Conservation (phyloP, 2,113 vertebrate species). For the Platycercus adscitus region DNA sequence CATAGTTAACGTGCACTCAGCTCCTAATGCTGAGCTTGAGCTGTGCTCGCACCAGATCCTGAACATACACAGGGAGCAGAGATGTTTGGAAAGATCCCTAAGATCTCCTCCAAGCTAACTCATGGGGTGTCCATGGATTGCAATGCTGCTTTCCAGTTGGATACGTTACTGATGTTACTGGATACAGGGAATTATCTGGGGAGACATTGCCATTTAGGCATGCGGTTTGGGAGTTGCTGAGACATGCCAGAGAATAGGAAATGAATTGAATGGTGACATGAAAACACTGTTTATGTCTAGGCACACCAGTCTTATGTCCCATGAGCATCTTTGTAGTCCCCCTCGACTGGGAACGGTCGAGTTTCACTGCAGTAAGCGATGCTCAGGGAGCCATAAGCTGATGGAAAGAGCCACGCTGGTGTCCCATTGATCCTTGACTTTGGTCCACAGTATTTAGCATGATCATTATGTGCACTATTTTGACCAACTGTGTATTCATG, state of each 20-base stretch:
- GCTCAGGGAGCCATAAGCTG: background rate
- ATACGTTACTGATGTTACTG: accelerated
- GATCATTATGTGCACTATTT: slow-evolving; percentile 99
- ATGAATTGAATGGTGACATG: background rate
- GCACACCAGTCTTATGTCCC: background rate
- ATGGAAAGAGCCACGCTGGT: accelerated
- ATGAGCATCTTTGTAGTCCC: accelerated
- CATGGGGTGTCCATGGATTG: background rate
- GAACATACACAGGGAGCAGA: background rate
- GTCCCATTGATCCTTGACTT: slow-evolving; percentile 76
- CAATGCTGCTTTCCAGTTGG: background rate
- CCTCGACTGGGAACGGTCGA: accelerated
- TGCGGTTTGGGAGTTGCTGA: background rate
- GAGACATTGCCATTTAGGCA: background rate
- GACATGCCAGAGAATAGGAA: background rate
- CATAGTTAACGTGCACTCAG: background rate
- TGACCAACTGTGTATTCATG: slow-evolving; percentile 99
- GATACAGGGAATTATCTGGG: background rate
- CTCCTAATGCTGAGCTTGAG: background rate
- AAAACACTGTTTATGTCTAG: background rate
- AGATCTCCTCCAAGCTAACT: background rate
- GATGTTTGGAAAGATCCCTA: background rate
- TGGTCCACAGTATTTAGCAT: slow-evolving; percentile 94
- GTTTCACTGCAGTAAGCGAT: background rate
- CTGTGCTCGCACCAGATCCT: background rate